phyloP scores from a whole-genome alignment of 2,888 invertebrate species.

The Drosophila buzzatii region DNA sequence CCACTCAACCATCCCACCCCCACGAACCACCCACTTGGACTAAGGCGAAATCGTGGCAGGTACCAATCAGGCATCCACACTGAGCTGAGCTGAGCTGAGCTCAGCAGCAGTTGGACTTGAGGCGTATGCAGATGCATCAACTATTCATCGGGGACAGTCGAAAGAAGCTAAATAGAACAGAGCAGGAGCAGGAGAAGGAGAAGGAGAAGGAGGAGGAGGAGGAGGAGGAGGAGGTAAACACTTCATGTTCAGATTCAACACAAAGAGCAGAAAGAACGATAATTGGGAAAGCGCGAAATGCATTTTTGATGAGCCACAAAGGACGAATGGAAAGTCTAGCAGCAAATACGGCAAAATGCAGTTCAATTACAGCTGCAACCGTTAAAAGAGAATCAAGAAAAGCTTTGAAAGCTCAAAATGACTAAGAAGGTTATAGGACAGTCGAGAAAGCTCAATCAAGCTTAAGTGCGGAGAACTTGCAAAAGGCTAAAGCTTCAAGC shows the following conservation, averaged over 20 bases:
- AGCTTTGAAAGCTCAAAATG: neutral
- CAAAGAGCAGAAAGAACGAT: conserved; percentile 14
- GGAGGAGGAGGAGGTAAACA: neutral
- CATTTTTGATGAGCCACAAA: conserved; percentile 35
- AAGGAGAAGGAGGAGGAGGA: too few relatives aligned
- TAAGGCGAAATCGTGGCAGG: conserved; percentile 11
- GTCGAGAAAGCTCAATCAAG: neutral
- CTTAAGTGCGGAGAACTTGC: neutral
- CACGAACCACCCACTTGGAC: neutral
- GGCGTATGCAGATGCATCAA: conserved; percentile 52
- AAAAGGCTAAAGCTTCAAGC: too few relatives aligned
- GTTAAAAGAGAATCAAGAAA: neutral
- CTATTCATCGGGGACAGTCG: conserved; percentile 29
- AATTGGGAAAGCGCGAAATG: conserved; percentile 25
- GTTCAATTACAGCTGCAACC: neutral
- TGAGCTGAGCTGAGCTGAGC: conserved; percentile 7
- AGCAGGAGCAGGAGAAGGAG: too few relatives aligned
- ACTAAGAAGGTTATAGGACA: neutral
- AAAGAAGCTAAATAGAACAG: conserved; percentile 11
- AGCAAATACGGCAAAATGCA: neutral
- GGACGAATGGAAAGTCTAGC: neutral
- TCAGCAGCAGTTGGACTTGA: conserved; percentile 28
- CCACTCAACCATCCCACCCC: neutral
- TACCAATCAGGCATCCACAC: conserved; percentile 41
- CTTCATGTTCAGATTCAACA: conserved; percentile 13